Base-by-base conservation (phyloP, 1,140 invertebrate species). In the Drosophila nikananu region DNA sequence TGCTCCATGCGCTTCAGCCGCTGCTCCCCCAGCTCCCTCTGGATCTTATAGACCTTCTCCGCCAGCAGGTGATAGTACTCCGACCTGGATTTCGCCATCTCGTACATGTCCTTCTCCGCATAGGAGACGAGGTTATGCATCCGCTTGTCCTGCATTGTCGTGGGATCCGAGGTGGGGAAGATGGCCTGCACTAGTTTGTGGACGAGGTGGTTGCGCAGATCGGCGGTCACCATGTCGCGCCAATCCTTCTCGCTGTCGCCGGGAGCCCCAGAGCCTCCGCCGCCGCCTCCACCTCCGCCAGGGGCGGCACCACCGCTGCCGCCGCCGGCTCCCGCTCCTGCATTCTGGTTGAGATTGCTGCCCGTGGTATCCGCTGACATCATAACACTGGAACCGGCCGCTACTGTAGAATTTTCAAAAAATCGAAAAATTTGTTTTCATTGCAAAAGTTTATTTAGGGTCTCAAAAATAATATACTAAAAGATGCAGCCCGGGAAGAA, bases 1-100 rank as follows among this genome's bases (percentile, higher is more conserved):
- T 95, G 96, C 91, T 98, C 97, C 94, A 98, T 97, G 58, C 98
- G 95, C 89, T 97, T 97, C 70, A 98, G 96, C 55, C 96, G 94
- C 90, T 97, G 97, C 83, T 97, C 97, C 86, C 97, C 96, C 77
- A 99, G 93, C 93, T 99, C 99, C 92, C 99, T 99, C 93, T 99
- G 99, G 75, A 99, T 99, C 94, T 99, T 99, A 92, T 99, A 99
- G 77, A 99, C 99, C 93, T 99, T 99, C 91, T 99, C 99, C 0
- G 99, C 99, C 21, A 99, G 93, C 52, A 99, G 93, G 93, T 99
- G 99, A 93, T 99, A 99, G 94, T 99, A 99, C 91, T 99, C 98
- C 17, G 99, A 99, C 91, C 97, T 95, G 21, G 97, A 98, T 91
- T 98, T 98, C 0, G 99, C 99, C 95, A 97, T 97, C 94, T 99